A percentile compares a stretch with the other conserved stretches of the same genome.
Conservation (phyloP, 2,797 vertebrate genomes). For the Nannoperca obscura region DNA sequence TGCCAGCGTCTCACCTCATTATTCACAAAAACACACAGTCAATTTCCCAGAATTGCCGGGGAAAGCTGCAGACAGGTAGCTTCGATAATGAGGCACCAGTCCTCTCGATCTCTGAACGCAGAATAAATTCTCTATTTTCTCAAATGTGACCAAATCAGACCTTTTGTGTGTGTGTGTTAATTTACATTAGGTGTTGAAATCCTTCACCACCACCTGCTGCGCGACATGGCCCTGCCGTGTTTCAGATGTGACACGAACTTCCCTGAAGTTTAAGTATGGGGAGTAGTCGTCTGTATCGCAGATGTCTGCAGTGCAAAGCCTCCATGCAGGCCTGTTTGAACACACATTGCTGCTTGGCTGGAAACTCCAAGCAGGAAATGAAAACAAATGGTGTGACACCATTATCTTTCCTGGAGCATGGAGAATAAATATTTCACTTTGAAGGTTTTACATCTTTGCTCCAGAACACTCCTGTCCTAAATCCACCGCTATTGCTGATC, state of each 20-base stretch:
- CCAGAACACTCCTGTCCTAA: conserved; percentile 47
- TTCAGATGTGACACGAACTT: conserved; percentile 19
- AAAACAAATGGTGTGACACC: conserved; percentile 51
- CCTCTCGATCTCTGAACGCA: conserved; percentile 12
- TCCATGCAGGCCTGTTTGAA: conserved; percentile 2
- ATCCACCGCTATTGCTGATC: conserved; percentile 56
- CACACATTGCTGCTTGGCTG: conserved; percentile 34
- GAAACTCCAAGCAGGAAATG: conserved; percentile 36
- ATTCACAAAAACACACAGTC: conserved; percentile 56
- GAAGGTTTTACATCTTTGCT: conserved; percentile 57
- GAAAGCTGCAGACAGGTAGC: conserved; percentile 42
- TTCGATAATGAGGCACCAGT: conserved; percentile 59
- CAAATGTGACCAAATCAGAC: conserved; percentile 12
- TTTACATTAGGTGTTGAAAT: conserved; percentile 22
- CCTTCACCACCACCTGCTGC: conserved; percentile 15
- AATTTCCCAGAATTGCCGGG: conserved; percentile 26
- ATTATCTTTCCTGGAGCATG: conserved; percentile 44
- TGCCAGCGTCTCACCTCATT: conserved; percentile 56
- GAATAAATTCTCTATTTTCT: conserved; percentile 20
- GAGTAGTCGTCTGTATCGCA: conserved; percentile 4
- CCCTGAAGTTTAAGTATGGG: conserved; percentile 6
- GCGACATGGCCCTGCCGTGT: not conserved
- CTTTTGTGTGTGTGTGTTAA: not conserved
- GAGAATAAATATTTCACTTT: conserved; percentile 68
- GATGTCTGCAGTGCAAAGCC: not conserved